A percentile compares a stretch with the other conserved stretches of the same genome.
phyloP scores from a whole-genome alignment of 2,888 invertebrate species.

The Philonicus albiceps region DNA sequence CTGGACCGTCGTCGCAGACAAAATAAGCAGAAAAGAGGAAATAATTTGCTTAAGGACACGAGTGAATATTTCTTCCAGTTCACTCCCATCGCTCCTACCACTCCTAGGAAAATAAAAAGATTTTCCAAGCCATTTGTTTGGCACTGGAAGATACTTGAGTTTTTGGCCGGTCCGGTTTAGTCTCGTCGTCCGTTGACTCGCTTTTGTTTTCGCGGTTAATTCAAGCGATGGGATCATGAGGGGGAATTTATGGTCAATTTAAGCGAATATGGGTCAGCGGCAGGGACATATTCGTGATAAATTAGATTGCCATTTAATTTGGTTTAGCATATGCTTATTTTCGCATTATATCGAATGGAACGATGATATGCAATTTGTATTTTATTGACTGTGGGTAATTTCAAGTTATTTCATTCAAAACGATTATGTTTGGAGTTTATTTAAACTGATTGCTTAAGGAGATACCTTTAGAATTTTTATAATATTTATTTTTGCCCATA shows the following conservation, averaged over 20 bases:
- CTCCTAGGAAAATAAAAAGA: not conserved
- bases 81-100: not conserved
- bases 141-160: constrained; percentile 33
- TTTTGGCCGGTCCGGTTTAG: not conserved
- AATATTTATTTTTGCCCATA: too few species aligned
- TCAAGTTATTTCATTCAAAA: not conserved
- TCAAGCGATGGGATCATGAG: not conserved
- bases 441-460: not conserved
- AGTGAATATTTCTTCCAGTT: constrained; percentile 6
- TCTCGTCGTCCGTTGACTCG: not conserved
- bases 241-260: not conserved
- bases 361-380: not conserved
- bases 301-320: not conserved
- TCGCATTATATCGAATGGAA: not conserved
- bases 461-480: too few species aligned
- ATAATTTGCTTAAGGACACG: constrained; percentile 28
- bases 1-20: not conserved
- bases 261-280: not conserved
- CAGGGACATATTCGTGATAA: not conserved
- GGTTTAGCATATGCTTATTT: not conserved
- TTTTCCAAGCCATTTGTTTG: constrained; percentile 37
- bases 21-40: not conserved
- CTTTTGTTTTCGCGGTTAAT: not conserved
- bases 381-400: not conserved
- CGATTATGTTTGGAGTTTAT: not conserved